Evolutionary conservation across 2,113 vertebrate species (phyloP).

Genomic region (Aphelocoma coerulescens): DNA sequence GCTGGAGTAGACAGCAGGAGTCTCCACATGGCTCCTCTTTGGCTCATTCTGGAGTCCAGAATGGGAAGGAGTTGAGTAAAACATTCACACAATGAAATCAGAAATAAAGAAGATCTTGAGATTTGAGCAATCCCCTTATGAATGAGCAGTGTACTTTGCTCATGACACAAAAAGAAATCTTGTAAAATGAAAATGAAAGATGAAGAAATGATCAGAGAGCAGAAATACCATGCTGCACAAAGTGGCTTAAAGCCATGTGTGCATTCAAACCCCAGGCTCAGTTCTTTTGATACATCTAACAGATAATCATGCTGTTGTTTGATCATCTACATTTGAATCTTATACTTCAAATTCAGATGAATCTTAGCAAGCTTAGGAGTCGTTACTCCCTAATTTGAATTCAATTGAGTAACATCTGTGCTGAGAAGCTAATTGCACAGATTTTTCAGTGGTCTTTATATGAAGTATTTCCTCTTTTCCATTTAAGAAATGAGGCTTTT

Average conservation of each 20-base stretch:
- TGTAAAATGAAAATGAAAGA: neutral
- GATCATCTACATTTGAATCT: constrained; percentile 24
- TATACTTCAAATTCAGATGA: neutral
- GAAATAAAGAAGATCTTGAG: neutral
- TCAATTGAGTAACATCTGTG: constrained; percentile 15
- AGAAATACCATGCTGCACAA: neutral
- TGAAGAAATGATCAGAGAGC: neutral
- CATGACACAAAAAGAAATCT: neutral
- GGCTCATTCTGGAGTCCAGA: neutral
- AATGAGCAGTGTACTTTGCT: neutral
- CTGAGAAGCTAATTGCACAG: constrained; percentile 23
- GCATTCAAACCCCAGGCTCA: neutral
- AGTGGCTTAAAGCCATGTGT: neutral
- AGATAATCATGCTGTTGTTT: neutral
- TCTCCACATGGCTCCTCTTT: neutral
- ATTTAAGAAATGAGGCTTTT: neutral
- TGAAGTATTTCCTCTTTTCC: neutral
- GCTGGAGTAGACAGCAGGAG: neutral
- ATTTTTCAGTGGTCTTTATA: neutral
- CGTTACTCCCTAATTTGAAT: constrained; percentile 7
- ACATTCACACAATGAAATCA: neutral
- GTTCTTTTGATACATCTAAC: neutral
- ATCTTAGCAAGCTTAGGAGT: neutral
- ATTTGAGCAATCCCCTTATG: neutral
- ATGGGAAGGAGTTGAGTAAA: neutral